Base-by-base conservation (phyloP, 2,888 invertebrate genomes). In the Eupithecia abbreviata region DNA sequence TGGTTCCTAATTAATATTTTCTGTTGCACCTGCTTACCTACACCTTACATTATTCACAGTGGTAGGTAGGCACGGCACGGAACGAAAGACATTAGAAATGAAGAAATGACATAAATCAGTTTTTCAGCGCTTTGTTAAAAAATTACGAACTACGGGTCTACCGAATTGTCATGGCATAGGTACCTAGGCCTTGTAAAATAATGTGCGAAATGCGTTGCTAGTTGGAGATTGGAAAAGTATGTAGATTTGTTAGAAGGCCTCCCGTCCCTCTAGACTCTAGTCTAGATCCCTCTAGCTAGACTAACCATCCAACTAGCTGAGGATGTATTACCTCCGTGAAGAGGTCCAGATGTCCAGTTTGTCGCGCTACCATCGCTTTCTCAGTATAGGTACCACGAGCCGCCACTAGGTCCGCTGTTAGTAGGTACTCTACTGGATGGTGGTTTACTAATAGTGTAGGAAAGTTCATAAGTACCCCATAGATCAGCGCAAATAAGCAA, bases 1-100 rank as follows among this genome's bases (percentile, higher is more conserved):
- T 7, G 18, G n/a, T 58, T n/a, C 45, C 18, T 68, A 68, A 68
- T 68, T 68, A 68, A 45, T 68, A 68, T 68, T 68, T 68, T 68
- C 67, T 43, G 45, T n/a, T 43, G 42, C n/a, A n/a, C 42, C 66
- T 42, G 66, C 7, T 68, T 68, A 30, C 18, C 58, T 58, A 62
- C 30, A 62, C 30, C 62, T 62, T 30, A 30, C 30, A 62, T 30
- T 62, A 62, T 62, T 62, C 12, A 30, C 43, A 68, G 67, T 43
- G 69, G 30, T 30, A 47, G 69, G 30, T 30, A 47, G 69, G 69
- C 30, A 69, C 45, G 47, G 69, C 18, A 47, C 12, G 12, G 47
- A 45, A 68, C 68, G 68, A 68, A 67, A 45, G 18, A n/a, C 15
- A 42, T 66, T 66, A 42, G 15, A 42, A 66, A 42, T 18, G 2